Evolutionary conservation across 2,888 invertebrate genomes (phyloP).

Genomic region (Cataglyphis cursor): DNA sequence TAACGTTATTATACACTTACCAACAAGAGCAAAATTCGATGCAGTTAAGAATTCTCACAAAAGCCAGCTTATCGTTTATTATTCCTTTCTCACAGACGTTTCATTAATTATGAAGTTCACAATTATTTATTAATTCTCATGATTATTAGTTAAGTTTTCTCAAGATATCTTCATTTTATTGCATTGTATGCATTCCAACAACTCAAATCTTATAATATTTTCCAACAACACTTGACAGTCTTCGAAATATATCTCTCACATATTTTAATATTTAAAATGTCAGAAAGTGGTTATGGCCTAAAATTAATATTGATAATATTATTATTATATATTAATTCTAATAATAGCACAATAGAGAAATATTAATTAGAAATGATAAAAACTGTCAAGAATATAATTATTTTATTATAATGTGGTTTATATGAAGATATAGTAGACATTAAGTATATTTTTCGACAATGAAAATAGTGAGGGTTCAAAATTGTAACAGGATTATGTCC

Average conservation of each 20-base stretch:
- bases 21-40: constrained; percentile 14
- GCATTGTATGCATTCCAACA: background rate
- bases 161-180: constrained; percentile 18
- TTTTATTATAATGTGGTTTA: constrained; percentile 16
- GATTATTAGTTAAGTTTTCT: constrained; percentile 12
- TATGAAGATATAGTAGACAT: background rate
- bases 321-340: background rate
- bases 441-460: background rate
- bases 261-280: background rate
- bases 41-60: constrained; percentile 31
- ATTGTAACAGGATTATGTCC: background rate
- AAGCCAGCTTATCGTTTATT: constrained; percentile 15
- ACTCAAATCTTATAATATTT: background rate
- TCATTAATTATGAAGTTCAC: constrained; percentile 37
- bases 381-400: background rate
- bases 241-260: background rate
- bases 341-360: background rate
- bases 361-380: background rate
- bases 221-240: background rate
- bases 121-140: constrained; percentile 21
- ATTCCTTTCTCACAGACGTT: constrained; percentile 3
- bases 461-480: background rate
- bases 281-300: background rate
- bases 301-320: background rate
- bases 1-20: background rate